Evolutionary conservation across 2,888 invertebrate genomes (phyloP).

Genomic region (Sphaerophoria rueppellii): DNA sequence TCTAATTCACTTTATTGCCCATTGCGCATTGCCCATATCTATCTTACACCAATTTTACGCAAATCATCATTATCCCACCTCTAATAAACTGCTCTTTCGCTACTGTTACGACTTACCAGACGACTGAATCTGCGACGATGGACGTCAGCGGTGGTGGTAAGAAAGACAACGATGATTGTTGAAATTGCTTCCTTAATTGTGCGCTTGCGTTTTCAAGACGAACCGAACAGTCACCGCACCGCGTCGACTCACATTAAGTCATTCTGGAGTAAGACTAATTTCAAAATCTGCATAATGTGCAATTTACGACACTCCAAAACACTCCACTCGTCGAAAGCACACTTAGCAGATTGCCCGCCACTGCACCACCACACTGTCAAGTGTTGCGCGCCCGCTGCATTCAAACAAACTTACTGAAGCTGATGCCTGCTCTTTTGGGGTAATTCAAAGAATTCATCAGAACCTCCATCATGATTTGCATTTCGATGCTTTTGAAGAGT

Average conservation of each 20-base stretch:
- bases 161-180: slow-evolving; percentile 8
- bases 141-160: neutral
- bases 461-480: slow-evolving; percentile 68
- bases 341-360: slow-evolving; percentile 15
- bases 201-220: slow-evolving; percentile 42
- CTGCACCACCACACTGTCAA: slow-evolving; percentile 50
- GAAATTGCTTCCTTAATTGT: slow-evolving; percentile 68
- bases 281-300: slow-evolving; percentile 73
- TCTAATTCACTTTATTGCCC: slow-evolving; percentile 37
- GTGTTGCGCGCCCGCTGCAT: slow-evolving; percentile 64
- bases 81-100: slow-evolving; percentile 63
- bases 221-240: slow-evolving; percentile 6
- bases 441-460: slow-evolving; percentile 55
- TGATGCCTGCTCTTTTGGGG: neutral
- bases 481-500: slow-evolving; percentile 51
- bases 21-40: neutral
- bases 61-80: slow-evolving; percentile 71
- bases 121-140: neutral
- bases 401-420: slow-evolving; percentile 2
- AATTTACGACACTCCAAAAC: slow-evolving; percentile 56
- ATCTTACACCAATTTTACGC: slow-evolving; percentile 66
- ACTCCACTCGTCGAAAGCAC: slow-evolving; percentile 55
- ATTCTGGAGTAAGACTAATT: slow-evolving; percentile 68
- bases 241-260: slow-evolving; percentile 56
- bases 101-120: slow-evolving; percentile 48